Base-by-base conservation (phyloP, 2,797 vertebrate genomes). In the Petrocephalus sullivani region DNA sequence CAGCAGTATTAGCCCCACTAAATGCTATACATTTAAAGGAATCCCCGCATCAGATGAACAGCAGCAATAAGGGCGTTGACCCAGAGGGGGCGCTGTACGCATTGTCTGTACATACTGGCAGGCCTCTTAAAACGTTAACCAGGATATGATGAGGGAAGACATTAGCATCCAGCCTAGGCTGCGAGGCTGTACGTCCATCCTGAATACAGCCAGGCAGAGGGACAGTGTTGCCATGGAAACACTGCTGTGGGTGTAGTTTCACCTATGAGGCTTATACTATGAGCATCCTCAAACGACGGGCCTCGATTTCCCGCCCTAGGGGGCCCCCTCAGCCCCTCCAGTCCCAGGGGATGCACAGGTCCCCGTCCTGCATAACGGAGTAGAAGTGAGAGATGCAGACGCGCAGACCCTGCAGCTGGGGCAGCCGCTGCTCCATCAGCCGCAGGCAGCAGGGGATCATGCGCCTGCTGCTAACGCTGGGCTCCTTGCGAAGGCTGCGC, bases 331-430 rank as follows among this genome's bases (percentile, higher is more conserved):
- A 97, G 89, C 92, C 93, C 92, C 97, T 98, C 97, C 98, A 99
- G 92, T 99, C 96, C 98, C 98, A 99, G 54, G 98, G 98, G 88
- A 99, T 96, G 90, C 97, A 98, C 3, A 99, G 93, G 92, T 98
- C 98, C 71, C 98, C 98, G 2, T 99, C 98, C 91, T 99, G 97
- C 95, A 98, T 95, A 71, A 99, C 97, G 0, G 98, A 98, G 93
- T 98, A 99, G 92, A 97, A 99, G 83, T 97, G 96, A 0, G 98
- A 99, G 12, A 99, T 82, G 1, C 96, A 96, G 5, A 99, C 92
- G 67, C 96, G 96, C 92, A 98, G 96, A 82, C 97, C 97, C 58
- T 96, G 96, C 21, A 97, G 90, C 53, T 96, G 95, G 0, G 97
- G 96, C 21, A 94, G 71, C 0, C 93, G 94, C 49, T 96, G 95